Base-by-base conservation (phyloP, 2,888 invertebrate genomes). In the Machimus atricapillus region DNA sequence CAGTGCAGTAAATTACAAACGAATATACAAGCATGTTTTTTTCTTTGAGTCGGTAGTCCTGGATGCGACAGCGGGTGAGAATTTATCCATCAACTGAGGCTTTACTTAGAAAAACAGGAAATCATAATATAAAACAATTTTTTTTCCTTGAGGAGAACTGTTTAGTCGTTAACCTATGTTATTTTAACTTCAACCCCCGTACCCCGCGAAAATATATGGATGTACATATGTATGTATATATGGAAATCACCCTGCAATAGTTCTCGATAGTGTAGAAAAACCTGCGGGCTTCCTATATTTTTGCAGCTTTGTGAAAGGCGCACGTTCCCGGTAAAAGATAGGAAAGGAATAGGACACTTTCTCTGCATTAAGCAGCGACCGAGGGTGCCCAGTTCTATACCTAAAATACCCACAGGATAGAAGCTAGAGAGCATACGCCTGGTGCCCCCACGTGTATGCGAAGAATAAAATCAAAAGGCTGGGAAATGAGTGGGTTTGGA, bases 391-490 rank as follows among this genome's bases (percentile, higher is more conserved):
- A 4, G 66, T 66, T 66, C 6, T 66, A 66, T 27, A 66, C 23
- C 23, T 27, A 66, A 27, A 66, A 66, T 66, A 66, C 66, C 66
- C 66, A 27, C 66, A 27, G 27, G 66, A 58, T 9, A 58, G 9
- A 19, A 19, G 27, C 19, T n/a, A n/a, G 27, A n/a, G 27, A 66
- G 12, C 66, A 66, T 66, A 19, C 27, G 52, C 27, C 23, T 23
- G 27, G 9, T 27, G 12, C 23, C 9, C 66, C 23, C 66, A 66
- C 27, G 19, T 66, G 66, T 66, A 66, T 23, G 27, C 66, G 66
- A 27, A 19, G 46, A 78, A 43, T 43, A 43, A 78, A 78, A 78
- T 76, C 76, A 76, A 78, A 78, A 78, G 78, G 37, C 78, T 78
- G 43, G 43, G 43, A 66, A 66, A 66, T 66, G 66, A 66, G 66